Evolutionary conservation across 2,888 invertebrate species (phyloP).

Genomic region (Seira ritae): DNA sequence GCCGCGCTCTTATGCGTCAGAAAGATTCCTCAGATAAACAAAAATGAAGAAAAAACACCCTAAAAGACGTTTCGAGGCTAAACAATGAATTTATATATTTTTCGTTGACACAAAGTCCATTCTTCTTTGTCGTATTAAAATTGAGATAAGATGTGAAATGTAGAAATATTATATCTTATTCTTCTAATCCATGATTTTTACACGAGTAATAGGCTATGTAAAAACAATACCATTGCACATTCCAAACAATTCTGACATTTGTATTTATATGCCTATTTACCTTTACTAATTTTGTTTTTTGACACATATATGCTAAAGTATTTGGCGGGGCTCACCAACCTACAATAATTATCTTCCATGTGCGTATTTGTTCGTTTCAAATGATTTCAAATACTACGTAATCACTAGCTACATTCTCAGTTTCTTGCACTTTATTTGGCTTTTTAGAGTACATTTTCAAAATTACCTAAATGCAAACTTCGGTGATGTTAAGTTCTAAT

Average conservation of each 20-base stretch:
- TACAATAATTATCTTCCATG: no score
- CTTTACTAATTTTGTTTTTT: not conserved
- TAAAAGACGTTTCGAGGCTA: conserved; percentile 39
- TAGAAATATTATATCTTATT: not conserved
- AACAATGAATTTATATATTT: conserved; percentile 17
- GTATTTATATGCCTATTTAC: no score
- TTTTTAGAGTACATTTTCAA: not conserved
- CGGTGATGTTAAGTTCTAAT: no score
- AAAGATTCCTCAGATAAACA: not conserved
- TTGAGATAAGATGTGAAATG: not conserved
- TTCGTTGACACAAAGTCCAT: conserved; percentile 12
- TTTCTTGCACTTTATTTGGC: no score
- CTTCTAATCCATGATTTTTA: no score
- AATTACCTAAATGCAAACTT: not conserved
- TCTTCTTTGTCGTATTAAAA: conserved; percentile 2
- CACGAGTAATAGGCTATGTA: not conserved
- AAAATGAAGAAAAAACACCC: not conserved
- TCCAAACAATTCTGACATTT: no score
- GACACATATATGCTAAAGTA: not conserved
- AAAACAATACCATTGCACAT: not conserved
- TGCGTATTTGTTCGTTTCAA: no score
- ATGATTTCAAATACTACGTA: no score
- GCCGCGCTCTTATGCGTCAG: not conserved
- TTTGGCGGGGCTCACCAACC: no score
- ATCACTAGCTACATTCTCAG: no score